Evolutionary conservation across 2,797 vertebrate genomes (phyloP), one percentile per base, ranked within the genome.

Genomic region (Oryzias dopingdopingensis): DNA sequence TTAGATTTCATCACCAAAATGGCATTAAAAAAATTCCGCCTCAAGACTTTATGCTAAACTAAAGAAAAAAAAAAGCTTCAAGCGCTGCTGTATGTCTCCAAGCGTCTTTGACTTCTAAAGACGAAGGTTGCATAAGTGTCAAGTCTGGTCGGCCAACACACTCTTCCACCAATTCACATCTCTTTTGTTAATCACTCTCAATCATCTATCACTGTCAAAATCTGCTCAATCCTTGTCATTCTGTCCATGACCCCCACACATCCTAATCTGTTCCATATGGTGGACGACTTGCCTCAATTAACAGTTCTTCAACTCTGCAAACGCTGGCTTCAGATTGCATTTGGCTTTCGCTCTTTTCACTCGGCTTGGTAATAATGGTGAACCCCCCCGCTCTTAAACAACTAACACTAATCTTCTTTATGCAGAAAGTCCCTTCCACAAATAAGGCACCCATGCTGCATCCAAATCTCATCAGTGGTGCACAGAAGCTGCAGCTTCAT

Each of bases 381-480:
- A 91, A 91, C 70, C 59, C 61, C 53, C 72, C 80, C 88, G 76
- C 84, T 86, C 80, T 87, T 85, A 84, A 92, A 91, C 89, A 91
- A 90, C 82, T 77, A 83, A 75, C 71, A 86, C 80, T 94, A 93
- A 94, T 93, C 92, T 91, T 89, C 93, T 94, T 93, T 90, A 91
- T 90, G 75, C 80, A 74, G 63, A 88, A 85, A 85, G 81, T 82
- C 70, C 70, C 75, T 78, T 76, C 64, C 73, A 67, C 82, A 84
- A 82, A 84, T 83, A 83, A 85, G 80, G 71, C 77, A 76, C 71
- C 85, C 76, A 76, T 48, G 76, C 78, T 57, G 65, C 17, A 29
- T 56, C 65, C 74, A 77, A 80, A 79, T 79, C 79, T 72, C 76
- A 73, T 79, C 65, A 56, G 24, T 59, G 58, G 62, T 66, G 65